phyloP scores from a whole-genome alignment of 2,797 vertebrate species.

The Nyctibius grandis region DNA sequence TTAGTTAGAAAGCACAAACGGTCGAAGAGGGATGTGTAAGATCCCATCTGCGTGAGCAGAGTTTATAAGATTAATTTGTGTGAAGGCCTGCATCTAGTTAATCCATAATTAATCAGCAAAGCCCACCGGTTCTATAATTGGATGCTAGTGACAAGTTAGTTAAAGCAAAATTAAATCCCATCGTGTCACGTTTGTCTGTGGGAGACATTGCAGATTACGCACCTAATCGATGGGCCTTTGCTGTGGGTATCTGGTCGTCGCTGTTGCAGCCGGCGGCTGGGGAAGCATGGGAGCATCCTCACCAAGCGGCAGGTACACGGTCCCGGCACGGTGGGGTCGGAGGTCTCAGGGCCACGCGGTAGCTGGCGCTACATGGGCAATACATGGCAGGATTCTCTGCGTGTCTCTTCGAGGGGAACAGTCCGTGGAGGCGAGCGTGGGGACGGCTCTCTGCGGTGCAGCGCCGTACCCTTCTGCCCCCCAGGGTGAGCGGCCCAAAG shows the following conservation, averaged over 20 bases:
- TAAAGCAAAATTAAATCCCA: not conserved
- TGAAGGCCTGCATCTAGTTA: slow-evolving; percentile 18
- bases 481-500: accelerated
- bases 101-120: slow-evolving; percentile 50
- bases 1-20: not conserved
- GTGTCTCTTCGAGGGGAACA: not conserved
- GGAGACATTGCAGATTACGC: not conserved
- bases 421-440: not conserved
- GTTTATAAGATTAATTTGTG: slow-evolving; percentile 31
- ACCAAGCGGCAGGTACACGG: not conserved
- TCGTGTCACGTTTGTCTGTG: not conserved
- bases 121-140: not conserved
- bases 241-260: accelerated
- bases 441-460: not conserved
- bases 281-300: too few relatives aligned
- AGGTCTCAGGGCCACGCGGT: accelerated
- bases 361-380: not conserved
- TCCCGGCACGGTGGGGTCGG: accelerated
- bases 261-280: not conserved
- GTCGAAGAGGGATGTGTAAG: not conserved
- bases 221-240: not conserved
- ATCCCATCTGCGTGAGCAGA: slow-evolving; percentile 1
- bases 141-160: not conserved
- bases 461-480: not conserved
- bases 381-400: accelerated